These are phyloP conservation scores for Brachynemurus nebulosus DNA, from an alignment of 2,888 invertebrate species.

Conservation along the genomic window DNA sequence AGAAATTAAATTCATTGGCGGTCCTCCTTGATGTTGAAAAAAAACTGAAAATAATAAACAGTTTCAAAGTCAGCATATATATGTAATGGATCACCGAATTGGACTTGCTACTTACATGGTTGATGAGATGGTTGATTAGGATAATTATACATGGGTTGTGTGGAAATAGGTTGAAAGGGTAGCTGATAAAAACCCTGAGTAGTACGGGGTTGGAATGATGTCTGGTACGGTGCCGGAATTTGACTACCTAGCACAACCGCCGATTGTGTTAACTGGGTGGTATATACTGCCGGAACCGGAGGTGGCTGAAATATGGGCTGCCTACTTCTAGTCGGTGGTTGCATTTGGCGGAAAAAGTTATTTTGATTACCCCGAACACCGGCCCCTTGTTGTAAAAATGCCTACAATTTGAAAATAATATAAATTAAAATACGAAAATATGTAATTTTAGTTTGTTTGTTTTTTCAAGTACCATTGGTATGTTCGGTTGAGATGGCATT, in stretches of 20 bases:
- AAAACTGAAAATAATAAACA: too few relatives aligned
- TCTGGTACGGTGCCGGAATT: neutral
- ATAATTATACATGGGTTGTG: neutral
- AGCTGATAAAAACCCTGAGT: neutral
- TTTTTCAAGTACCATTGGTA: conserved; percentile 28
- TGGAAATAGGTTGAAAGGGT: neutral
- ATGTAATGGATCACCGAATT: too few relatives aligned
- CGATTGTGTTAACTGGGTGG: neutral
- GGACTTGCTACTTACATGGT: conserved; percentile 2
- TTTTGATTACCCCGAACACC: conserved; percentile 7
- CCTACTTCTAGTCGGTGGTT: conserved; percentile 10
- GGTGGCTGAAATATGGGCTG: too few relatives aligned
- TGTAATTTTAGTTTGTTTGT: too few relatives aligned
- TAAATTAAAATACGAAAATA: neutral
- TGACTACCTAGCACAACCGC: neutral
- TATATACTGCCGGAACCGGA: too few relatives aligned
- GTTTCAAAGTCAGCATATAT: too few relatives aligned
- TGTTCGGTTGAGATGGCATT: conserved; percentile 22
- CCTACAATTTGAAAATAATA: conserved; percentile 6
- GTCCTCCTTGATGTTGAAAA: too few relatives aligned
- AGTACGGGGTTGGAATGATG: neutral
- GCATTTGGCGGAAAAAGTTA: too few relatives aligned
- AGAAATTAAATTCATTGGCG: conserved; percentile 4
- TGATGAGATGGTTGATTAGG: neutral
- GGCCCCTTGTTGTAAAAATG: conserved; percentile 7